These are phyloP conservation scores for Itoplectis maculator DNA, from an alignment of 2,888 invertebrate species.

Conservation along the genomic window DNA sequence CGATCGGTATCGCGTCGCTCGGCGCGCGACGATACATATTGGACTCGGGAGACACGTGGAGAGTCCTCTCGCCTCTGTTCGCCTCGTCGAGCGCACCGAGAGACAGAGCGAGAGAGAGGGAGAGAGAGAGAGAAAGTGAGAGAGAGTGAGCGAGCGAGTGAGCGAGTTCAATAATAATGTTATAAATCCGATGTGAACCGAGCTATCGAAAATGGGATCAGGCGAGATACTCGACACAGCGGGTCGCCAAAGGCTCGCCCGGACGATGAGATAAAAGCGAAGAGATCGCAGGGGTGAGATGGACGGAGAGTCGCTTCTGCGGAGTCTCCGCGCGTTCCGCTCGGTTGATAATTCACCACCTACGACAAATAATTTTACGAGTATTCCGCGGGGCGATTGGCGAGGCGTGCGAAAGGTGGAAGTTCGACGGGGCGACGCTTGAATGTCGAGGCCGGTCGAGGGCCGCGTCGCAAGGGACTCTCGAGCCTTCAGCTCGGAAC, in stretches of 20 bases:
- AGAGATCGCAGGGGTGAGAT: too few species aligned
- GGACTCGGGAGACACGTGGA: slow-evolving; percentile 45
- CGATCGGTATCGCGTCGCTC: slow-evolving; percentile 37
- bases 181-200: slow-evolving; percentile 23
- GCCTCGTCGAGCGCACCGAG: slow-evolving; percentile 5
- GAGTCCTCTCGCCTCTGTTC: slow-evolving; percentile 24
- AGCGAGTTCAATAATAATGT: slow-evolving; percentile 19
- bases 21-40: slow-evolving; percentile 48
- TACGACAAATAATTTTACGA: neutral
- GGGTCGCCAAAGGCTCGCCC: slow-evolving; percentile 40
- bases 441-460: neutral
- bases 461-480: neutral
- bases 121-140: slow-evolving; percentile 20
- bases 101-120: slow-evolving; percentile 26
- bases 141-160: slow-evolving; percentile 19
- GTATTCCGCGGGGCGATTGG: too few species aligned
- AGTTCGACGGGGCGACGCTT: neutral
- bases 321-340: neutral
- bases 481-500: neutral
- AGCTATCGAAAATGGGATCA: slow-evolving; percentile 30
- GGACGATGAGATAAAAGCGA: slow-evolving; percentile 5
- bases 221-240: slow-evolving; percentile 15
- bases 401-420: neutral
- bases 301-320: neutral
- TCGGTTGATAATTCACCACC: slow-evolving; percentile 11